Conservation (phyloP, 2,888 invertebrate species). For the Apeira syringaria region DNA sequence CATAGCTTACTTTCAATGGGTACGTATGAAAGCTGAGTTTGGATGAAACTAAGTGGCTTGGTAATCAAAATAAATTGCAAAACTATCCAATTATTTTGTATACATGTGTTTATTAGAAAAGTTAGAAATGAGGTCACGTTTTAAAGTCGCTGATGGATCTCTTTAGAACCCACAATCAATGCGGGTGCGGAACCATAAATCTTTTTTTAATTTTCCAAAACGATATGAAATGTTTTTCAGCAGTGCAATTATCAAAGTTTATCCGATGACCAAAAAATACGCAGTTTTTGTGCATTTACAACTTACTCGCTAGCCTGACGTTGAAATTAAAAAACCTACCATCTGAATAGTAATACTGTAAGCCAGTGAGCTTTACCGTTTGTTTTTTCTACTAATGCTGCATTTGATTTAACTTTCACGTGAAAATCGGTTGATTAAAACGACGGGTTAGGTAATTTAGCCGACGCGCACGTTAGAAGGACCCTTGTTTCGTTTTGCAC, state of each 20-base stretch:
- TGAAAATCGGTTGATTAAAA: slow-evolving; percentile 52
- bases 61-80: slow-evolving; percentile 31
- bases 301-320: slow-evolving; percentile 22
- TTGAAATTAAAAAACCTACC: slow-evolving; percentile 22
- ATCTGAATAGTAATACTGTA: slow-evolving; percentile 25
- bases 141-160: slow-evolving; percentile 9
- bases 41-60: slow-evolving; percentile 26
- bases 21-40: slow-evolving; percentile 32
- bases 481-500: slow-evolving; percentile 71
- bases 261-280: slow-evolving; percentile 23
- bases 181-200: slow-evolving; percentile 18
- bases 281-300: slow-evolving; percentile 23
- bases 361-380: slow-evolving; percentile 34
- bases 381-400: slow-evolving; percentile 39
- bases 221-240: slow-evolving; percentile 20
- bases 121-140: slow-evolving; percentile 10
- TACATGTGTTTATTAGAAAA: slow-evolving; percentile 16
- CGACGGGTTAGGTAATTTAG: slow-evolving; percentile 53
- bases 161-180: slow-evolving; percentile 14
- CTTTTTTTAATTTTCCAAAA: slow-evolving; percentile 22
- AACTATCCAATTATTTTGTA: slow-evolving; percentile 27
- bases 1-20: slow-evolving; percentile 48
- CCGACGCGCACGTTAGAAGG: slow-evolving; percentile 49
- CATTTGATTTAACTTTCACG: slow-evolving; percentile 40
- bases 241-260: slow-evolving; percentile 22